Percentiles rank a stretch among this genome's conserved stretches.
Evolutionary conservation across 2,888 invertebrate species (phyloP).

Genomic region (Synergus umbraculus): DNA sequence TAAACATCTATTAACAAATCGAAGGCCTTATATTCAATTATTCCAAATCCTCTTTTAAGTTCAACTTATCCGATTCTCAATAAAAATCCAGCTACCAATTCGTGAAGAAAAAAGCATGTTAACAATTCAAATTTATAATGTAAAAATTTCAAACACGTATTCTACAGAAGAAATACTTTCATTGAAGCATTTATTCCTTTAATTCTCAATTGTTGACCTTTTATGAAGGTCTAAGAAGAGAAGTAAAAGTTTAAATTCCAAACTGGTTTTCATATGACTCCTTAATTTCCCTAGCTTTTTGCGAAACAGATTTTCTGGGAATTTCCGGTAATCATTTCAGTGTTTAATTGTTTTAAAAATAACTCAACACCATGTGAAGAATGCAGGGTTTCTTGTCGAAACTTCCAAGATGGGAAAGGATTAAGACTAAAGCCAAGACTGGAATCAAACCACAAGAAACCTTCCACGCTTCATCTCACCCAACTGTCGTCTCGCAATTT

Average conservation of each 20-base stretch:
- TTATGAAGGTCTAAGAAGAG: not conserved
- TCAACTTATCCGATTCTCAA: too few relatives aligned
- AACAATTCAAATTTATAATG: not conserved
- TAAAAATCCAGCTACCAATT: not conserved
- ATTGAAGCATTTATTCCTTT: not conserved
- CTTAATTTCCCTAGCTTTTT: not conserved
- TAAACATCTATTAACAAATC: not conserved
- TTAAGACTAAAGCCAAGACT: not conserved
- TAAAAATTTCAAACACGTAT: too few relatives aligned
- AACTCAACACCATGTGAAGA: not conserved
- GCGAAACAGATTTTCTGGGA: not conserved
- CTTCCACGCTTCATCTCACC: not conserved
- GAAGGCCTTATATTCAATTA: conserved; percentile 1
- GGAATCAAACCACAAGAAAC: not conserved
- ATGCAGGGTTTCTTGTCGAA: not conserved
- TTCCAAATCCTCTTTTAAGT: not conserved
- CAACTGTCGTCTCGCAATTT: too few relatives aligned
- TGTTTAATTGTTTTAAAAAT: conserved; percentile 6
- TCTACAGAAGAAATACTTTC: not conserved
- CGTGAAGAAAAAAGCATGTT: not conserved
- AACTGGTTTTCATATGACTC: not conserved
- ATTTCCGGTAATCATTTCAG: not conserved
- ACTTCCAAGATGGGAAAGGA: not conserved
- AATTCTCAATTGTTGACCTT: not conserved
- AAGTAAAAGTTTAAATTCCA: not conserved